Evolutionary conservation across 2,797 vertebrate genomes (phyloP).

Genomic region (Crenuchus spilurus): DNA sequence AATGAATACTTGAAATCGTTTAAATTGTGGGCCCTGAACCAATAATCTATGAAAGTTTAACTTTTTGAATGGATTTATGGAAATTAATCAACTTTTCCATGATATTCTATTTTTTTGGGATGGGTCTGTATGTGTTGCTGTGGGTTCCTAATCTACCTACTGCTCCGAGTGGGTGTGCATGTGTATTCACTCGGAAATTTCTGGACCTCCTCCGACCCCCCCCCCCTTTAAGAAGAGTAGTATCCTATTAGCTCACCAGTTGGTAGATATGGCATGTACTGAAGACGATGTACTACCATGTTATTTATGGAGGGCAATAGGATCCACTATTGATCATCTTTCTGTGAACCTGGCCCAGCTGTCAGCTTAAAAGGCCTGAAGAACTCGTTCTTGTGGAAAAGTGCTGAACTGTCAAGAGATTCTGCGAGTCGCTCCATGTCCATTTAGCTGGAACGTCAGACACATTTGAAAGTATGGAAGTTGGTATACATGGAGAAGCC

Average conservation of each 20-base stretch:
- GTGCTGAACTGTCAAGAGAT: conserved; percentile 49
- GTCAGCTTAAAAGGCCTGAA: conserved; percentile 51
- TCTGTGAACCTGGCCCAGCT: conserved; percentile 59
- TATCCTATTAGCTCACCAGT: conserved; percentile 15
- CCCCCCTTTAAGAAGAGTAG: not conserved
- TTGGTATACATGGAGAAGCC: not conserved
- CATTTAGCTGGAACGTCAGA: conserved; percentile 55
- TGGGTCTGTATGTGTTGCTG: no score
- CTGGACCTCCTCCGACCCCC: no score
- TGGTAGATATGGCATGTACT: conserved; percentile 40
- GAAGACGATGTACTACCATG: conserved; percentile 23
- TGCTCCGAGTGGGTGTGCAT: no score
- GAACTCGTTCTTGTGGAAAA: conserved; percentile 33
- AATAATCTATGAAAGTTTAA: no score
- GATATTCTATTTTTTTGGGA: no score
- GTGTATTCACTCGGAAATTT: no score
- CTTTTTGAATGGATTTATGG: no score
- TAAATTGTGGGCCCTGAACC: no score
- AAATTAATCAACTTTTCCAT: no score
- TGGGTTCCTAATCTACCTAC: no score
- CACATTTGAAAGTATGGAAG: conserved; percentile 48
- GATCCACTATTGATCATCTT: conserved; percentile 57
- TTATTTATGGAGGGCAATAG: conserved; percentile 53
- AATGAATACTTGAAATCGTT: no score
- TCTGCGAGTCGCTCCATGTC: conserved; percentile 50